phyloP scores from a whole-genome alignment of 2,113 vertebrate species.

The Neolamprologus longior region DNA sequence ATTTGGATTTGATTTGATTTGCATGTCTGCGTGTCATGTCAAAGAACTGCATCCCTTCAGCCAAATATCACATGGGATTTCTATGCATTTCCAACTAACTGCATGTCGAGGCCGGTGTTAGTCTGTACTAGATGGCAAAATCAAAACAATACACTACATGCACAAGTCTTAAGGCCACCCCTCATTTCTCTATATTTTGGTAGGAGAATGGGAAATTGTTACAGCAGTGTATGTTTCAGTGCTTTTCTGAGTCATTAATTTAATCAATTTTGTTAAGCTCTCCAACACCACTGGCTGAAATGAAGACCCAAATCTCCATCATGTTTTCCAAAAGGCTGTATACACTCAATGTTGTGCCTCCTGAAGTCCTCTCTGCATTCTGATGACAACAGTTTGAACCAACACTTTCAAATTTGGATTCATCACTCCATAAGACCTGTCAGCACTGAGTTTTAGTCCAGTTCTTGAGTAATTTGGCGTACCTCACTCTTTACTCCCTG shows the following conservation, averaged over 20 bases:
- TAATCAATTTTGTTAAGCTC: neutral
- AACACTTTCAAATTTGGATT: neutral
- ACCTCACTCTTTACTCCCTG: neutral
- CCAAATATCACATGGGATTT: neutral
- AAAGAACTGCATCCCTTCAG: neutral
- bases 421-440: neutral
- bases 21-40: neutral
- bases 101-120: neutral
- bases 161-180: neutral
- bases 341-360: neutral
- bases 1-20: too few relatives aligned
- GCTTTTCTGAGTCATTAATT: fast-evolving
- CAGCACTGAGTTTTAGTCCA: neutral
- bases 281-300: neutral
- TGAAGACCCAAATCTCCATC: neutral
- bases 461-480: neutral
- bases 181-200: neutral
- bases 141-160: neutral
- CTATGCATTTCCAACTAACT: neutral
- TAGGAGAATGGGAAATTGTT: neutral
- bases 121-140: neutral
- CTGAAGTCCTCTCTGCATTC: neutral
- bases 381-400: neutral
- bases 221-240: neutral
- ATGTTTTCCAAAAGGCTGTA: neutral